Evolutionary conservation across 2,888 invertebrate species (phyloP).

Genomic region (Ephialtes manifestator): DNA sequence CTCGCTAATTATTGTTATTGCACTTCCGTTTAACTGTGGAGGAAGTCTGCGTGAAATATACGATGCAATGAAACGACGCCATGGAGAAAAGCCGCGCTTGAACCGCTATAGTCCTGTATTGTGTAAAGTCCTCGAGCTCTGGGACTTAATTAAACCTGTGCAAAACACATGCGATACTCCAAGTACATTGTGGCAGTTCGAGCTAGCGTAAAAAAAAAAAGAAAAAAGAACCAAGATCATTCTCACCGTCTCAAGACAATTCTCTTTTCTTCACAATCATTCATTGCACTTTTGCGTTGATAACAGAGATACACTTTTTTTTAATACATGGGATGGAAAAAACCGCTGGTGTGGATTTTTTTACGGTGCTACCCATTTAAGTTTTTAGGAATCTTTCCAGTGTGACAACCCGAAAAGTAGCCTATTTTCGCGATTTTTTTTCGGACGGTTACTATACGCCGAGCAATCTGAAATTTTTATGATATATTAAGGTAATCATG

Average conservation of each 20-base stretch:
- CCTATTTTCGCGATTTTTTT: no score
- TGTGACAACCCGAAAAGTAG: no score
- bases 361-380: no score
- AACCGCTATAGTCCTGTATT: background rate
- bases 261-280: background rate
- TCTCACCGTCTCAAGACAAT: constrained; percentile 15
- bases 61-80: constrained; percentile 54
- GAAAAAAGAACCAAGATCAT: background rate
- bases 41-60: constrained; percentile 43
- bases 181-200: background rate
- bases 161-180: constrained; percentile 24
- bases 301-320: background rate
- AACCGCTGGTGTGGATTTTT: no score
- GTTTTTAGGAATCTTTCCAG: no score
- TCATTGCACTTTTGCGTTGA: background rate
- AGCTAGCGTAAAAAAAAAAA: background rate
- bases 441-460: no score
- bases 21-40: constrained; percentile 64
- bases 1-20: constrained; percentile 65
- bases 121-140: background rate
- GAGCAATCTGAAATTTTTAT: no score
- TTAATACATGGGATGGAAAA: no score
- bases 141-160: constrained; percentile 55
- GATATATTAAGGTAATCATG: no score
- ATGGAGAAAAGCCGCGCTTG: background rate